Evolutionary conservation across 1,140 invertebrate genomes (phyloP).

Genomic region (Pomacea maculata): DNA sequence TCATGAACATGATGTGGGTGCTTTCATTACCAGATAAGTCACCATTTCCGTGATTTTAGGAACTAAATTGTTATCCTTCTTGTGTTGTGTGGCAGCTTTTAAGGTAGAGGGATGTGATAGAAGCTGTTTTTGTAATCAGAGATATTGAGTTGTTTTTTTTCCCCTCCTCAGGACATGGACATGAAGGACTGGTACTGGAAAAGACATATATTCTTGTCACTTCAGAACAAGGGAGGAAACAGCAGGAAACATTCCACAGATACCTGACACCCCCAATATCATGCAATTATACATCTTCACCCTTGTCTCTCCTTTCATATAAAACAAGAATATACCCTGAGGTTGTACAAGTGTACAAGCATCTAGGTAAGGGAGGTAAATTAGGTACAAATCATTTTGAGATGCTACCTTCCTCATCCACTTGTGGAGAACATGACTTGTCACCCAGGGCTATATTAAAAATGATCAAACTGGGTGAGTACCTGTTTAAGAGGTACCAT

Average conservation of each 20-base stretch:
- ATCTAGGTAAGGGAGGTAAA: conserved; percentile 2
- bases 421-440: conserved; percentile 2
- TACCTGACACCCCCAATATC: not conserved
- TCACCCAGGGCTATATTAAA: not conserved
- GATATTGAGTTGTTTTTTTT: too few relatives aligned
- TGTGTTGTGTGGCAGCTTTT: too few relatives aligned
- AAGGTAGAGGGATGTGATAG: too few relatives aligned
- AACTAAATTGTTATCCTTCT: too few relatives aligned
- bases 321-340: conserved; percentile 17
- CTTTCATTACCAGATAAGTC: too few relatives aligned
- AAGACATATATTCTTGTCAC: conserved; percentile 1
- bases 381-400: conserved; percentile 10
- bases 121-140: too few relatives aligned
- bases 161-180: not conserved
- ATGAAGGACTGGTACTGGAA: conserved; percentile 8
- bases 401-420: not conserved
- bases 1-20: too few relatives aligned
- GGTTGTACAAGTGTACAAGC: conserved; percentile 4
- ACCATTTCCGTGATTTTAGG: too few relatives aligned
- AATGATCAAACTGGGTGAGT: conserved; percentile 17
- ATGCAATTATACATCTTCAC: not conserved
- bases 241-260: not conserved
- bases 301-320: not conserved
- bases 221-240: not conserved
- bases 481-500: conserved; percentile 5